Evolutionary conservation across 2,797 vertebrate species (phyloP), one percentile per base, ranked within the genome.

Genomic region (Scomberomorus guttatus): DNA sequence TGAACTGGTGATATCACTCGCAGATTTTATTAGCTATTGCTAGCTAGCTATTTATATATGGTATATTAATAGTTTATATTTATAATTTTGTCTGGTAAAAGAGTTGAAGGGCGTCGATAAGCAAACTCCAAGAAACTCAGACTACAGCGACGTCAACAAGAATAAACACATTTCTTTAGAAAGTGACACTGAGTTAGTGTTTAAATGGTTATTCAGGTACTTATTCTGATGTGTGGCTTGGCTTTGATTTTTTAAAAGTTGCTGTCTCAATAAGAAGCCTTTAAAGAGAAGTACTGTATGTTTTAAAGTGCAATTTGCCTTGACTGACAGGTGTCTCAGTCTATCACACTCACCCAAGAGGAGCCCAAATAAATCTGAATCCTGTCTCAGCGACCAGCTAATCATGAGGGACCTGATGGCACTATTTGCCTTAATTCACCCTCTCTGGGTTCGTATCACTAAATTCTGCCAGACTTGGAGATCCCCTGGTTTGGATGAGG

Each of bases 381-480:
- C 51, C 42, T 24, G 18, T 50, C 39, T 13, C 64, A 22, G 11
- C n/a, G 8, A 29, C 48, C 11, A 56, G 25, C 9, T 2, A 59
- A 68, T 5, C 18, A 34, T 0, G n/a, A 75, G 51, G 51, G 59
- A 68, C 39, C 42, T 17, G 27, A 68, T 7, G 0, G 25, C 67
- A 32, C 20, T 51, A 48, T 29, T 24, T 32, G 25, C 58, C 37
- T 46, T 54, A 54, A 48, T 18, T 65, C 62, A 17, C 32, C 42
- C 12, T 37, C 51, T 14, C 15, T 59, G 34, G 44, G 78, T 69
- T 59, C 32, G 51, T n/a, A 66, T 62, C 62, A 17, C 22, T 75
- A 50, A 75, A 74, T 65, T 52, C 58, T 73, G 48, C 48, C 54
- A 11, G 62, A 72, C 22, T 62, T 7, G 50, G 74, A 68, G 32